Base-by-base conservation (phyloP, 2,888 invertebrate genomes). In the Mechanitis mazaeus region DNA sequence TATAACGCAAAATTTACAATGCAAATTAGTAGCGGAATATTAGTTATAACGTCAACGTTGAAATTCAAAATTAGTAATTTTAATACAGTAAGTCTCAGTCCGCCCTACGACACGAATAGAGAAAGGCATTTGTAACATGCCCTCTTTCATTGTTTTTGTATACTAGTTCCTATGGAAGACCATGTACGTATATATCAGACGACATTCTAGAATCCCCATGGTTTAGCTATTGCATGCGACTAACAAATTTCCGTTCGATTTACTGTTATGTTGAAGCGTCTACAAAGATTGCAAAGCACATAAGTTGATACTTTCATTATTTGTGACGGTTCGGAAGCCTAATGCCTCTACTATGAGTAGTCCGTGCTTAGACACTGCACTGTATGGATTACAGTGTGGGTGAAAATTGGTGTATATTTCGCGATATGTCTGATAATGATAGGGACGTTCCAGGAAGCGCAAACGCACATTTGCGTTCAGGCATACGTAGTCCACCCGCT, bases 61-160 rank as follows among this genome's bases (percentile, higher is more conserved):
- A 85, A 87, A 84, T 86, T 89, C 85, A 87, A 89, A 89, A 88
- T 89, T 87, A 87, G 75, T 85, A 83, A 89, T 86, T 89, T 88
- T 86, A 89, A 86, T 89, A 87, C 84, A 78, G 83, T 79, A 80
- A 78, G 85, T 85, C 83, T 84, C 90, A 90, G 90, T 90, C 84
- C 81, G 79, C 81, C 82, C 79, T 81, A 81, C 76, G 87, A 82
- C 87, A 83, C 83, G 83, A 82, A 75, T 80, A 77, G 83, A 78
- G 84, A 74, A 80, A 84, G 87, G 84, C 83, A 83, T 79, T 75
- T 84, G 75, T 73, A 76, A 77, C 65, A 87, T 87, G 89, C 74
- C 79, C 75, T 76, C 74, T 64, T 42, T 63, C 67, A 70, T 69
- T 68, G 71, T 75, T 78, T 75, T 73, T 70, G 68, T 76, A 73